Conservation (phyloP, 2,797 vertebrate genomes). For the Dermochelys coriacea region DNA sequence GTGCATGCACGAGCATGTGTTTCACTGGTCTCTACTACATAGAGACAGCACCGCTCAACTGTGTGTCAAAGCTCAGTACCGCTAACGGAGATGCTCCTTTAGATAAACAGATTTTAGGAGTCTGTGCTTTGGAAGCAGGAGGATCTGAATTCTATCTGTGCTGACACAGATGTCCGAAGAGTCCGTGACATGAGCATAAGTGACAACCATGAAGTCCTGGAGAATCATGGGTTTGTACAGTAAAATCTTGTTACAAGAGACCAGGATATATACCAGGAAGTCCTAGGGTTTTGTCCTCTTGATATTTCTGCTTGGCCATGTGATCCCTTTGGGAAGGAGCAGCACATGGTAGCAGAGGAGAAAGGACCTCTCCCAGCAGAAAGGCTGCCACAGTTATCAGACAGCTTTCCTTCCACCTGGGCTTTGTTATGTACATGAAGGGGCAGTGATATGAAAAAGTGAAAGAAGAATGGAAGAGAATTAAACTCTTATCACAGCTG, state of each 20-base stretch:
- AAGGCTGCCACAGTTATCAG: not conserved
- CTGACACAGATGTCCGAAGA: not conserved
- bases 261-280: not conserved
- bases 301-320: not conserved
- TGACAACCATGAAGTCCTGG: too few relatives aligned
- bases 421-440: not conserved
- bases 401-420: not conserved
- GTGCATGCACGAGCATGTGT: not conserved
- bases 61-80: not conserved
- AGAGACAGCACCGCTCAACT: not conserved
- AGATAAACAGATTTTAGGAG: not conserved
- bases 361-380: too few relatives aligned
- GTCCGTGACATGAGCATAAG: not conserved
- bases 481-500: not conserved
- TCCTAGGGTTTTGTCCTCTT: too few relatives aligned
- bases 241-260: not conserved
- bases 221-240: not conserved
- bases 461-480: not conserved
- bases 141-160: not conserved
- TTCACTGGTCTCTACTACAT: not conserved
- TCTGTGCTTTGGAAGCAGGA: not conserved
- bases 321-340: not conserved
- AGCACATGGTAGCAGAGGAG: not conserved
- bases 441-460: not conserved
- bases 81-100: not conserved